phyloP scores from a whole-genome alignment of 2,113 vertebrate genomes.

The Mus spicilegus region DNA sequence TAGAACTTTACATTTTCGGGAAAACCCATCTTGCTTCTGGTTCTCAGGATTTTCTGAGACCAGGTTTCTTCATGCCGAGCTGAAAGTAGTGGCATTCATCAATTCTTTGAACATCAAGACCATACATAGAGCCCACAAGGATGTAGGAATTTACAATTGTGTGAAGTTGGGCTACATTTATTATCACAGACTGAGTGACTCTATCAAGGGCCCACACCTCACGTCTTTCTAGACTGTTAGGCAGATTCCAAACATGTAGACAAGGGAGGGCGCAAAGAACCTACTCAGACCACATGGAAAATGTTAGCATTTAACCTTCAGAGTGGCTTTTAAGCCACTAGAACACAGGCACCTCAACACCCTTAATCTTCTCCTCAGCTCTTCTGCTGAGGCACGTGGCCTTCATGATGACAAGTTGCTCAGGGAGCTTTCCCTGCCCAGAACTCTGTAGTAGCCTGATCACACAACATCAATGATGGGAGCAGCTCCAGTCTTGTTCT shows the following conservation, averaged over 20 bases:
- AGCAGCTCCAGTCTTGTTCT: slow-evolving; percentile 90
- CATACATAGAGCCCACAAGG: not conserved
- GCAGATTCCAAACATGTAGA: not conserved
- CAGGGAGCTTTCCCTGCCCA: slow-evolving; percentile 94
- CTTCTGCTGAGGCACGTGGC: slow-evolving; percentile 93
- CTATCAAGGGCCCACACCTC: not conserved
- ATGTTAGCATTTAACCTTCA: slow-evolving; percentile 55
- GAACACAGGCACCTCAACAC: slow-evolving; percentile 89
- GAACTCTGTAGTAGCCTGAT: slow-evolving; percentile 93
- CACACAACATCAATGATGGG: slow-evolving; percentile 93
- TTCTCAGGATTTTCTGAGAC: not conserved
- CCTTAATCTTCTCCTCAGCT: slow-evolving; percentile 93
- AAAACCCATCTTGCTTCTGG: too few relatives aligned
- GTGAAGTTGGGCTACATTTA: not conserved
- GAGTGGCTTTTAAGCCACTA: slow-evolving; percentile 87
- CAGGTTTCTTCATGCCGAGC: too few relatives aligned
- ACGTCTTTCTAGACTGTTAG: not conserved
- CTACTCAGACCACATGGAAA: slow-evolving; percentile 57
- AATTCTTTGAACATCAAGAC: not conserved
- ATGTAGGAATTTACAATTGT: not conserved
- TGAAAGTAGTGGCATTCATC: not conserved
- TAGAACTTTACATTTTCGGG: not conserved
- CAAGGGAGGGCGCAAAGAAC: not conserved
- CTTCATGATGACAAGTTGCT: slow-evolving; percentile 94
- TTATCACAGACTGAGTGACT: not conserved